Conservation (phyloP, 2,888 invertebrate genomes). For the Clitarchus hookeri region DNA sequence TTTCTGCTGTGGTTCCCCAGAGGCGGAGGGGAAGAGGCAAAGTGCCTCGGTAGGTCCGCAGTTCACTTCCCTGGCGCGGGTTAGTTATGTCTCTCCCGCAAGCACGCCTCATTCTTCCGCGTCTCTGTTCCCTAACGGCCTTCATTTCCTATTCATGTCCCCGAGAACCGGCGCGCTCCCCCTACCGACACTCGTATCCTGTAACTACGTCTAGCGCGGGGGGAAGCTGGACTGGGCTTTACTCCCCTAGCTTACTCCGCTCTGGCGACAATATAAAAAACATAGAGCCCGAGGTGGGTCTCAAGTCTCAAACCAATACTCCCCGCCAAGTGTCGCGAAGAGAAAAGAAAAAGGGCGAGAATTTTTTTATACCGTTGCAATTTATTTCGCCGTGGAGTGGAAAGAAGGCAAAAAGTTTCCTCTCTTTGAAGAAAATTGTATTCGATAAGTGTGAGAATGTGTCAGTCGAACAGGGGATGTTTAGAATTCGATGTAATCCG, state of each 20-base stretch:
- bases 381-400: not conserved
- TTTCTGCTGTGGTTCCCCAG: not conserved
- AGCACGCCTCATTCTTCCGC: not conserved
- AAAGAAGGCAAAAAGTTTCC: not conserved
- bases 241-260: not conserved
- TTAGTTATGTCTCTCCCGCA: not conserved
- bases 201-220: not conserved
- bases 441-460: not conserved
- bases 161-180: not conserved
- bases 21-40: not conserved
- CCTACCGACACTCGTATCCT: not conserved
- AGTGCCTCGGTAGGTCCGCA: not conserved
- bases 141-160: conserved; percentile 9
- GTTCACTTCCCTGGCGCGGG: not conserved
- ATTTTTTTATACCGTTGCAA: not conserved
- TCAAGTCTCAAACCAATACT: no score
- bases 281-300: not conserved
- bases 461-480: not conserved
- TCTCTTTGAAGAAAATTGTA: not conserved
- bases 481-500: not conserved
- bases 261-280: not conserved
- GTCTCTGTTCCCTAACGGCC: conserved; percentile 8
- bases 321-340: no score
- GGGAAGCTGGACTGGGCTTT: not conserved
- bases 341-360: no score